Conservation (phyloP, 2,888 invertebrate species). For the Limulus polyphemus region DNA sequence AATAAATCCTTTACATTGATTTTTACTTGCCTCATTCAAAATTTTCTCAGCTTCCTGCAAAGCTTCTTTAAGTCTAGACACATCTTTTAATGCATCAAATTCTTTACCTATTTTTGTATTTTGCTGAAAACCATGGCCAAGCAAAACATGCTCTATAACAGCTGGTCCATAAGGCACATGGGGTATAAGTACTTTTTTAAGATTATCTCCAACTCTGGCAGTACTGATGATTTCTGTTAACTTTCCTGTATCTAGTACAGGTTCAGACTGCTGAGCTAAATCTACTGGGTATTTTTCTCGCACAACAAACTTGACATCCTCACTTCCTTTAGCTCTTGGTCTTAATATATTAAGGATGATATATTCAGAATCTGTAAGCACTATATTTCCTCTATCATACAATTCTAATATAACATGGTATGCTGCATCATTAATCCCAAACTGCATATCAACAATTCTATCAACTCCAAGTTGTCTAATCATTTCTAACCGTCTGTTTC, state of each 20-base stretch:
- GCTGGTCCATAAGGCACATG: conserved; percentile 77
- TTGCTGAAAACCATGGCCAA: conserved; percentile 52
- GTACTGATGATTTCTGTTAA: conserved; percentile 48
- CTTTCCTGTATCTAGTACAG: conserved; percentile 43
- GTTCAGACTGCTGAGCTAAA: conserved; percentile 48
- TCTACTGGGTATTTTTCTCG: conserved; percentile 79
- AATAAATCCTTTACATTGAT: conserved; percentile 62
- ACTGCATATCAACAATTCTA: conserved; percentile 85
- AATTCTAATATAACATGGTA: conserved; percentile 91
- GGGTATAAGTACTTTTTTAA: conserved; percentile 70
- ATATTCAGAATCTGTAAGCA: conserved; percentile 80
- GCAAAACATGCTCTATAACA: conserved; percentile 77
- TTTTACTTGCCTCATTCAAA: conserved; percentile 45
- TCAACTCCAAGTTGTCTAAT: conserved; percentile 80
- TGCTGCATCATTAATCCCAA: conserved; percentile 51
- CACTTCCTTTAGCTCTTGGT: conserved; percentile 78
- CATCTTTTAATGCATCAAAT: conserved; percentile 45
- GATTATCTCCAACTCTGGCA: conserved; percentile 57
- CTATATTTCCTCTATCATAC: conserved; percentile 89
- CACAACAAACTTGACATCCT: conserved; percentile 62
- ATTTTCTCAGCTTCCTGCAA: conserved; percentile 55
- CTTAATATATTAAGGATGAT: conserved; percentile 83
- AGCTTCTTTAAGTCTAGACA: conserved; percentile 38
- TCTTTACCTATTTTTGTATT: conserved; percentile 46
- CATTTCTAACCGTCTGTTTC: conserved; percentile 81